Percentiles rank a stretch among this genome's conserved stretches.
Evolutionary conservation across 53 echinoderm and acorn worm species (phyloP).

Genomic region (Holothuria leucospilota): DNA sequence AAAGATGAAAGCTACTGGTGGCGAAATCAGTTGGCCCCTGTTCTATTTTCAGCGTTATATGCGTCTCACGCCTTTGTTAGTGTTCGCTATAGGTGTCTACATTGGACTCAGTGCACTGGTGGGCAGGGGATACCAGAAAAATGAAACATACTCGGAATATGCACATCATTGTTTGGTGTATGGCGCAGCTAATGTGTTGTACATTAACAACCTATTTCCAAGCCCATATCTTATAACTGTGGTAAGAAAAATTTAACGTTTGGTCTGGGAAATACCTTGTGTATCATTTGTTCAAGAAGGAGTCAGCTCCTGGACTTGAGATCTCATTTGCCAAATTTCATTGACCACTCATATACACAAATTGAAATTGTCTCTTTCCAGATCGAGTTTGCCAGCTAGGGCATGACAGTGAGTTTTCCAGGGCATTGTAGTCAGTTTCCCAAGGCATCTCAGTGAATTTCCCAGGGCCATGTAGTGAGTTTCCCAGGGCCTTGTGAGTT

Average conservation of each 20-base stretch:
- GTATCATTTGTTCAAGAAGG: not conserved
- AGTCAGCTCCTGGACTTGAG: not conserved
- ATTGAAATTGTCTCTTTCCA: no score
- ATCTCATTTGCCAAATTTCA: no score
- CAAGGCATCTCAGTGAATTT: no score
- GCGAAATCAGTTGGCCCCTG: conserved; percentile 51
- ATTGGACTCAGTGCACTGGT: conserved; percentile 43
- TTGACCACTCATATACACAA: no score
- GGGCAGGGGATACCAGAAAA: conserved; percentile 34
- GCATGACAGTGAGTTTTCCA: no score
- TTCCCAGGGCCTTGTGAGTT: no score
- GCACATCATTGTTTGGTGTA: conserved; percentile 5
- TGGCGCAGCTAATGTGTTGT: conserved; percentile 63
- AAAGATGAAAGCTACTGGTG: conserved; percentile 22
- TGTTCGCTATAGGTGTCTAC: conserved; percentile 47
- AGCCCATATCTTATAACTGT: conserved; percentile 39
- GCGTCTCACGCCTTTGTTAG: conserved; percentile 69
- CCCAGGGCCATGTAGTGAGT: no score
- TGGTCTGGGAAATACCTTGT: not conserved
- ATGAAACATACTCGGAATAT: not conserved
- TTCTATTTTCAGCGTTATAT: conserved; percentile 77
- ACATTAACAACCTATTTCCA: conserved; percentile 71
- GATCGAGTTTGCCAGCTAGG: no score
- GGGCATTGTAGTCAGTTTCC: no score
- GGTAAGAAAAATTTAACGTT: not conserved